A percentile compares a stretch with the other conserved stretches of the same genome.
These are phyloP conservation scores for Aeoliscus strigatus DNA, from an alignment of 2,797 vertebrate genomes.

Conservation along the genomic window DNA sequence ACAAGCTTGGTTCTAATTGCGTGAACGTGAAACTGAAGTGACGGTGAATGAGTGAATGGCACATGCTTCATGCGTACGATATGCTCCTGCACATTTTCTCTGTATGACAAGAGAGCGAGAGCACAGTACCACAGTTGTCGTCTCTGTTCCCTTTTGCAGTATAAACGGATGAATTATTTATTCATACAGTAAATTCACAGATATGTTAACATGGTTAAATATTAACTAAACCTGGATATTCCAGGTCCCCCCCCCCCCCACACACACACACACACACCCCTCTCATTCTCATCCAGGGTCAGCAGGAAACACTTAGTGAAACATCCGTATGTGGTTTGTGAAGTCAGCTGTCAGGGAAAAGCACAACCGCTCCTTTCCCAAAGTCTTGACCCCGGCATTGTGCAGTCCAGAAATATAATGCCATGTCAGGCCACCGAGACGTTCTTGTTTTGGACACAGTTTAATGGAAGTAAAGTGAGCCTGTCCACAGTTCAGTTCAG, in stretches of 20 bases:
- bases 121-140: too few species aligned
- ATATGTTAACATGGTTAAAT: slow-evolving; percentile 15
- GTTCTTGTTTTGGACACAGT: slow-evolving; percentile 68
- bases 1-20: too few species aligned
- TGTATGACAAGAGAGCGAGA: too few species aligned
- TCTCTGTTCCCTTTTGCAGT: too few species aligned
- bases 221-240: slow-evolving; percentile 30
- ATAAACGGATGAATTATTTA: slow-evolving; percentile 17
- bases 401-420: slow-evolving; percentile 40
- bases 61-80: too few species aligned
- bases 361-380: slow-evolving; percentile 50
- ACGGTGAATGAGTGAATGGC: too few species aligned
- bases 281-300: slow-evolving; percentile 25
- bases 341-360: slow-evolving; percentile 49
- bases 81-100: too few species aligned
- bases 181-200: slow-evolving; percentile 5
- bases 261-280: slow-evolving; percentile 6
- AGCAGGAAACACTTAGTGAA: slow-evolving; percentile 41
- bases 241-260: too few species aligned
- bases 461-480: slow-evolving; percentile 66
- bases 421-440: slow-evolving; percentile 62
- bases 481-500: slow-evolving; percentile 62
- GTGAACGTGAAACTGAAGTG: too few species aligned
- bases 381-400: slow-evolving; percentile 59
- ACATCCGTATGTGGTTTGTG: slow-evolving; percentile 51